Base-by-base conservation (phyloP, 2,797 vertebrate species). In the Huso huso region DNA sequence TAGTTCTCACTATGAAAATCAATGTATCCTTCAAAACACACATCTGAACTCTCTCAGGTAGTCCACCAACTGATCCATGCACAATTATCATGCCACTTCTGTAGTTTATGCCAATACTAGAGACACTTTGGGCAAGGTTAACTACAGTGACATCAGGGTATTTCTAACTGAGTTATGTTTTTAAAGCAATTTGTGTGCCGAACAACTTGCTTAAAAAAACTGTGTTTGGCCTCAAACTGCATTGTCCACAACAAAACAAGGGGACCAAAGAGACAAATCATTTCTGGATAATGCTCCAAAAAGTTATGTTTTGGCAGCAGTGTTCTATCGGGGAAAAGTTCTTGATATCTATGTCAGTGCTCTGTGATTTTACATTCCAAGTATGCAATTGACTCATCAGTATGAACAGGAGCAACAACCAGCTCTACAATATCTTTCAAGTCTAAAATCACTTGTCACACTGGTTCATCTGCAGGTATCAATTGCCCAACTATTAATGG, bases 401-500 rank as follows among this genome's bases (percentile, higher is more conserved):
- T 57, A 59, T 69, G 68, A 49, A 52, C 48, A 48, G 68, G 61
- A 12, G 52, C 49, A 65, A 70, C 64, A 66, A 70, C 64, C 8
- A 70, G 58, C 11, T 66, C 57, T 23, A 70, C 67, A 62, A 69
- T 66, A 51, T 72, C 57, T 64, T 72, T 69, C 48, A 69, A 62
- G 53, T 65, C 53, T 49, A 72, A 66, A 10, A 70, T 15, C 0
- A 74, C 1, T 10, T 51, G 68, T 61, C 70, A 76, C 9, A 37
- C 65, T 60, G 64, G 66, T 51, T 72, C 73, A 65, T 70, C 1
- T 50, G 70, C 63, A 60, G 74, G 66, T 57, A 75, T 52, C 62
- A 61, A 18, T 13, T 58, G 48, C 37, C 68, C 72, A 37, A 73
- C 64, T 50, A 78, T 68, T 70, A 74, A 74, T 48, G 69, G 74